Evolutionary conservation across 2,113 vertebrate species (phyloP).

Genomic region (Origma solitaria): DNA sequence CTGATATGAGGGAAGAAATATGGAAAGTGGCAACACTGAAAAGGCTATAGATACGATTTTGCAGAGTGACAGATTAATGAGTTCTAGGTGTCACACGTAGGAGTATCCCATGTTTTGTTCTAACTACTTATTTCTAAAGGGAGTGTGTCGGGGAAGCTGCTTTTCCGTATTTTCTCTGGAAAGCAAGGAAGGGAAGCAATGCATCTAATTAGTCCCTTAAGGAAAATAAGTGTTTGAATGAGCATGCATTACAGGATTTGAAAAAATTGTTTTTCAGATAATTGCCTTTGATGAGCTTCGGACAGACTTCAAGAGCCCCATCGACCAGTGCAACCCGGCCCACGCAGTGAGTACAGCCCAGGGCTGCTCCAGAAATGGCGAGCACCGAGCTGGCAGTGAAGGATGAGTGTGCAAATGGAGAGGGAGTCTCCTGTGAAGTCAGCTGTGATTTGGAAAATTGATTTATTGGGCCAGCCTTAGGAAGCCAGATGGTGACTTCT

Average conservation of each 20-base stretch:
- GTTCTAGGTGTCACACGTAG: background rate
- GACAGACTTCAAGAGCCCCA: conserved; percentile 97
- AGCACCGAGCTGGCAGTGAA: background rate
- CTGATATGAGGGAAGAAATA: background rate
- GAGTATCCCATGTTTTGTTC: background rate
- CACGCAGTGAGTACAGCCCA: conserved; percentile 83
- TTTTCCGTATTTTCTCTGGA: background rate
- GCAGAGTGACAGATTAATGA: background rate
- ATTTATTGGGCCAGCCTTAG: background rate
- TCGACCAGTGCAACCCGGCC: conserved; percentile 96
- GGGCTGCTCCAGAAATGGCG: background rate
- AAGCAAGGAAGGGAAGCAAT: background rate
- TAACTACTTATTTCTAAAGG: background rate
- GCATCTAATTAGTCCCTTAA: background rate
- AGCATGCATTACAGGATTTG: background rate
- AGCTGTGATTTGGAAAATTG: background rate
- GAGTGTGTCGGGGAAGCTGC: background rate
- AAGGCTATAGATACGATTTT: background rate
- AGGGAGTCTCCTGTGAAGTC: background rate
- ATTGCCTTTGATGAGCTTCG: conserved; percentile 97
- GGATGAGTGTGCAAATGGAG: background rate
- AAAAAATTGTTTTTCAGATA: conserved; percentile 80
- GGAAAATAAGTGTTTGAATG: background rate
- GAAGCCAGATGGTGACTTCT: background rate
- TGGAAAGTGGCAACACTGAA: background rate